Percentiles rank a stretch among this genome's conserved stretches.
These are phyloP conservation scores for Caiman crocodilus DNA, from an alignment of 2,797 vertebrate genomes.

Conservation along the genomic window DNA sequence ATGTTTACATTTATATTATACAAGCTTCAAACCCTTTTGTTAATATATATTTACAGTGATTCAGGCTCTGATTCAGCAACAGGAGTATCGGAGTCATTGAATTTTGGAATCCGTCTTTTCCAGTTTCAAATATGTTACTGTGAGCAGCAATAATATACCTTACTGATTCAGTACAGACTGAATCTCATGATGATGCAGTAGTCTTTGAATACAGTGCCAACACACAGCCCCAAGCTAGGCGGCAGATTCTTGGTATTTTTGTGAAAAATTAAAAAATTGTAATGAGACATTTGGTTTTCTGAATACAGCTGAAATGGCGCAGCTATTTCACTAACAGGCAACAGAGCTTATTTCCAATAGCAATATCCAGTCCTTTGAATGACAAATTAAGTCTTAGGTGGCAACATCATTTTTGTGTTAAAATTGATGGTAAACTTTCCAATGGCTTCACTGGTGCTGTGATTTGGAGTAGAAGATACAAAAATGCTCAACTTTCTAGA, in stretches of 20 bases:
- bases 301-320: background rate
- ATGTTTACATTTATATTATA: background rate
- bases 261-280: background rate
- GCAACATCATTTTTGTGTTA: background rate
- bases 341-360: background rate
- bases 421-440: background rate
- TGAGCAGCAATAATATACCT: background rate
- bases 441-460: background rate
- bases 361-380: background rate
- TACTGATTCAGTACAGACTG: background rate
- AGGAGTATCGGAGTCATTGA: background rate
- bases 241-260: background rate
- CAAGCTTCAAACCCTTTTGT: background rate
- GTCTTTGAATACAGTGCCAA: background rate
- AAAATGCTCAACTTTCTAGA: conserved; percentile 29
- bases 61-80: background rate
- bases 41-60: background rate
- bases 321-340: background rate
- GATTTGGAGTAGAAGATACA: background rate
- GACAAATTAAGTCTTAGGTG: background rate
- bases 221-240: background rate
- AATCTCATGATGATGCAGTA: background rate
- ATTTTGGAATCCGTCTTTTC: background rate
- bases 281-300: background rate
- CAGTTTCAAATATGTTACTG: background rate